Percentiles rank a stretch among this genome's conserved stretches.
These are phyloP conservation scores for Lanius ludovicianus DNA, from an alignment of 2,113 vertebrate species.

Conservation along the genomic window DNA sequence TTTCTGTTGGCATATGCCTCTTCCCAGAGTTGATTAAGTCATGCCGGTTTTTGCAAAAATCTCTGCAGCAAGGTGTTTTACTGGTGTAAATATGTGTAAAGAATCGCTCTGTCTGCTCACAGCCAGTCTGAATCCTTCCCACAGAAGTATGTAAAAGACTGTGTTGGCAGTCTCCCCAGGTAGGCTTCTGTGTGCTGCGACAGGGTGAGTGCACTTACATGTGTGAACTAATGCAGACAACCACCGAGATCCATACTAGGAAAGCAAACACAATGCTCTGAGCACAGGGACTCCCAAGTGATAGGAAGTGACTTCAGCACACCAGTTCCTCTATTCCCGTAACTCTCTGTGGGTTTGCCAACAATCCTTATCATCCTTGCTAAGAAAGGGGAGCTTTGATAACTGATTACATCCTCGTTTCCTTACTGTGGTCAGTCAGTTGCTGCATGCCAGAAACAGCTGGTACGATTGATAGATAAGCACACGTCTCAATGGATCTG, in stretches of 20 bases:
- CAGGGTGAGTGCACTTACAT: neutral
- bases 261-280: conserved; percentile 21
- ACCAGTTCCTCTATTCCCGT: conserved; percentile 59
- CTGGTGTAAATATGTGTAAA: neutral
- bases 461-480: conserved; percentile 37
- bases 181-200: neutral
- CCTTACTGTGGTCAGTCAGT: conserved; percentile 49
- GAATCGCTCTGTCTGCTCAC: neutral
- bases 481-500: neutral
- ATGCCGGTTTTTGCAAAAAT: neutral
- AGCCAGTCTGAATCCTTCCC: neutral
- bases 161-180: neutral
- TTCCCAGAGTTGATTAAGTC: conserved; percentile 16
- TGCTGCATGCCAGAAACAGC: conserved; percentile 36
- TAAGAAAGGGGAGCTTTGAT: conserved; percentile 45
- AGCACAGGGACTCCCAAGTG: conserved; percentile 22
- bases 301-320: conserved; percentile 62
- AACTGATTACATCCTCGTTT: conserved; percentile 22
- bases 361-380: conserved; percentile 34
- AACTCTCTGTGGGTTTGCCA: conserved; percentile 55
- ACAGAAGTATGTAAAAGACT: neutral
- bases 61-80: conserved; percentile 28
- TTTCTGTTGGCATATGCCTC: conserved; percentile 43
- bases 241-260: neutral
- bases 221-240: neutral